Percentiles rank a stretch among this genome's conserved stretches.
Conservation (phyloP, 2,888 invertebrate genomes). For the Uropetala carovei region DNA sequence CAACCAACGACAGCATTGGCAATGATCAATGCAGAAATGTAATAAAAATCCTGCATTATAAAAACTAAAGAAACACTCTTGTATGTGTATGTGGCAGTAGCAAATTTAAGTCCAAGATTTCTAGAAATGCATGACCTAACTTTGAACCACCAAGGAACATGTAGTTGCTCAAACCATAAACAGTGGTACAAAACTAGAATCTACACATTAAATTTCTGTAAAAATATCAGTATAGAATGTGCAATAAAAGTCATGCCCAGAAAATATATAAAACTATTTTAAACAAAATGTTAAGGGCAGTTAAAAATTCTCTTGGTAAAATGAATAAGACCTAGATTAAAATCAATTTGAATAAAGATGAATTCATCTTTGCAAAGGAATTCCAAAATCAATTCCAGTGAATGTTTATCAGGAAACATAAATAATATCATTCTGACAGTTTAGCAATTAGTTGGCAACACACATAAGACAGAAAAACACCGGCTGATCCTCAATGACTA, state of each 20-base stretch:
- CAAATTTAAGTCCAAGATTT: conserved; percentile 59
- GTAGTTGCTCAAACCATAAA: conserved; percentile 59
- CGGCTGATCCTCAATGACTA: conserved; percentile 34
- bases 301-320: background rate
- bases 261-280: conserved; percentile 31
- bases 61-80: conserved; percentile 56
- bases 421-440: conserved; percentile 30
- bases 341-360: conserved; percentile 13
- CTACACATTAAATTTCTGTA: conserved; percentile 43
- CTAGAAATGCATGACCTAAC: conserved; percentile 63
- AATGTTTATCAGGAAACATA: background rate
- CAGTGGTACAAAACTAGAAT: conserved; percentile 62
- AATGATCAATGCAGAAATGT: conserved; percentile 47
- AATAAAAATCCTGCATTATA: conserved; percentile 49
- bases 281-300: background rate
- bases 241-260: conserved; percentile 36
- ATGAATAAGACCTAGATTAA: background rate
- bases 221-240: conserved; percentile 58
- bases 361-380: background rate
- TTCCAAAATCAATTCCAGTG: background rate
- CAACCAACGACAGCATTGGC: conserved; percentile 46
- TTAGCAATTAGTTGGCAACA: conserved; percentile 21
- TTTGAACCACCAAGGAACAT: conserved; percentile 64
- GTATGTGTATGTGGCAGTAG: conserved; percentile 56
- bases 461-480: conserved; percentile 38